These are phyloP conservation scores for Batillaria attramentaria DNA, from an alignment of 1,140 invertebrate species.

Conservation along the genomic window DNA sequence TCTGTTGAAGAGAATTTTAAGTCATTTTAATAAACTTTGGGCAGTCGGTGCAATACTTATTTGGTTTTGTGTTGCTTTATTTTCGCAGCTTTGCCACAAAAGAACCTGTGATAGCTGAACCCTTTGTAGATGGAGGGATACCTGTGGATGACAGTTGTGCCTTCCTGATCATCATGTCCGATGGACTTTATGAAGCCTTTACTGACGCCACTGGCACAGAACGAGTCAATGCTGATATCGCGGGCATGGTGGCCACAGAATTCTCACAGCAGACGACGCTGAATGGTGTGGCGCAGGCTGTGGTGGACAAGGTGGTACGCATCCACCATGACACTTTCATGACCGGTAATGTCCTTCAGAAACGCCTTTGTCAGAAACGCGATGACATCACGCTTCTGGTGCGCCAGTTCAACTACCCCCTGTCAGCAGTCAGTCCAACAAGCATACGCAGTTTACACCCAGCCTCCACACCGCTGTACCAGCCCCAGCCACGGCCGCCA, in stretches of 20 bases:
- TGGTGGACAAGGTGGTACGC: slow-evolving; percentile 87
- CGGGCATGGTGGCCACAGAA: slow-evolving; percentile 73
- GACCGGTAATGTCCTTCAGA: slow-evolving; percentile 55
- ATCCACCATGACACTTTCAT: slow-evolving; percentile 88
- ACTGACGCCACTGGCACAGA: slow-evolving; percentile 83
- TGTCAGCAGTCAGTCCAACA: slow-evolving; percentile 72
- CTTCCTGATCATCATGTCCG: slow-evolving; percentile 89
- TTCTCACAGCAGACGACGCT: slow-evolving; percentile 86
- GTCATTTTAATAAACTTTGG: too few relatives aligned
- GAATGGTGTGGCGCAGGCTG: slow-evolving; percentile 85
- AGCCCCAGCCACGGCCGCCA: slow-evolving; percentile 17
- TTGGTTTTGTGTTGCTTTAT: slow-evolving; percentile 46
- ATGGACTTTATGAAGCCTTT: slow-evolving; percentile 87
- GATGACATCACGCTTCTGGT: slow-evolving; percentile 90
- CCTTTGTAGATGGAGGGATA: slow-evolving; percentile 85
- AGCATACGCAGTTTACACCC: slow-evolving; percentile 30
- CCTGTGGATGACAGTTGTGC: slow-evolving; percentile 82
- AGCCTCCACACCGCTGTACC: slow-evolving; percentile 1
- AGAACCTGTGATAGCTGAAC: slow-evolving; percentile 88
- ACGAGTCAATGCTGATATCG: slow-evolving; percentile 67
- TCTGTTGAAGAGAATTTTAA: too few relatives aligned
- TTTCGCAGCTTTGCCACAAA: slow-evolving; percentile 74
- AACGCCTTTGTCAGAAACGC: slow-evolving; percentile 73
- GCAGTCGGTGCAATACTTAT: not conserved
- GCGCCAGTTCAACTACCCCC: slow-evolving; percentile 87